Base-by-base conservation (phyloP, 2,888 invertebrate genomes). In the Eurois occulta region DNA sequence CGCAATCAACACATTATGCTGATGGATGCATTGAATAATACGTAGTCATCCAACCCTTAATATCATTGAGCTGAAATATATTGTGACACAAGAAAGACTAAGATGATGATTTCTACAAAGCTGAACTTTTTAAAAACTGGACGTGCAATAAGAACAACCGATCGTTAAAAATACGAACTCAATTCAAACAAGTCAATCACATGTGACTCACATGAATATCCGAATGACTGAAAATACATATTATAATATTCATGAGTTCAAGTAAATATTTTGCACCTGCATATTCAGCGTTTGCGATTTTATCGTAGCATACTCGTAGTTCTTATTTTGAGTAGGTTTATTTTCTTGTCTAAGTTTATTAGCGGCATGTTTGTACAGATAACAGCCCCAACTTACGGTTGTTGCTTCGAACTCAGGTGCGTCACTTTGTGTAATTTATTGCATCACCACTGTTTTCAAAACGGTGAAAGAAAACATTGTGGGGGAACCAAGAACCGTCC, bases 281-380 rank as follows among this genome's bases (percentile, higher is more conserved):
- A n/a, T 52, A 46, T 64, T 69, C 41, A 62, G 18, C 35, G 16
- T 76, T 66, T 68, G 58, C 4, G 32, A 77, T 78, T 84, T 79
- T 65, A 87, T 78, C 58, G 72, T 62, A 73, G 55, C 41, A 75
- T 52, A n/a, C n/a, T n/a, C n/a, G n/a, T n/a, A 55, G 55, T 77
- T 80, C 83, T 76, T 77, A 80, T 70, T 68, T 73, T 64, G 35
- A 65, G 11, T 46, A n/a, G 8, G 73, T 83, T 83, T 83, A 78
- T 86, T 87, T 79, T 78, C 46, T 72, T 46, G 32, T 10, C 43
- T n/a, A 32, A 66, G 62, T 87, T 87, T 85, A 86, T 80, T 75
- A 67, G 71, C 75, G 85, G 62, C 60, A 77, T 85, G 82, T 86
- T 87, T 85, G 66, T 66, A 76, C 66, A 86, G 74, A n/a, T 41